Conservation (phyloP, 2,888 invertebrate genomes). For the Tipula vernalis region DNA sequence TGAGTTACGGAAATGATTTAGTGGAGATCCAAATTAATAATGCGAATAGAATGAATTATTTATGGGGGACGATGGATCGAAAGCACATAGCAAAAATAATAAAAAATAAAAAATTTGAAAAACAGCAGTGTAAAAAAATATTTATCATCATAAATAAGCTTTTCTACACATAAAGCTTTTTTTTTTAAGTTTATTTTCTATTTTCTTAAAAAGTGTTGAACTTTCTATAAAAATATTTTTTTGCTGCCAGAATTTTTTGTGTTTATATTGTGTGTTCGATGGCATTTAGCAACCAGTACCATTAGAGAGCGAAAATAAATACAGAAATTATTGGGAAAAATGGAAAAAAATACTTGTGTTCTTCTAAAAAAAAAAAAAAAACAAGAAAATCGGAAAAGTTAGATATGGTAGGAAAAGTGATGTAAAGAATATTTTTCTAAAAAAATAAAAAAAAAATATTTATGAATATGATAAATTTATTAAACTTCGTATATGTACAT, state of each 20-base stretch:
- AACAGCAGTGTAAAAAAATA: background rate
- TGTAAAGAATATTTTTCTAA: background rate
- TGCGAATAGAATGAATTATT: constrained; percentile 9
- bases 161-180: constrained; percentile 1
- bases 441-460: too few species aligned
- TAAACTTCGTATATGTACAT: background rate
- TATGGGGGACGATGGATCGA: constrained; percentile 1
- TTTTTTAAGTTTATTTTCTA: background rate
- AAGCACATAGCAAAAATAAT: background rate
- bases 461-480: constrained; percentile 4
- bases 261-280: background rate
- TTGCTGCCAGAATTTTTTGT: background rate
- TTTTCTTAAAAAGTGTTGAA: background rate
- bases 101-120: background rate
- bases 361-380: background rate
- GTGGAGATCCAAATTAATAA: constrained; percentile 10
- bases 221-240: background rate
- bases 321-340: background rate
- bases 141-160: constrained; percentile 4
- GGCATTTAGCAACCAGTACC: background rate
- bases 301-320: background rate
- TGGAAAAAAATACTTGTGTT: background rate
- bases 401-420: background rate
- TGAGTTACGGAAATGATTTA: constrained; percentile 10
- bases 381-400: background rate